A percentile compares a stretch with the other conserved stretches of the same genome.
Conservation (phyloP, 2,888 invertebrate species). For the Metallyticus violacea region DNA sequence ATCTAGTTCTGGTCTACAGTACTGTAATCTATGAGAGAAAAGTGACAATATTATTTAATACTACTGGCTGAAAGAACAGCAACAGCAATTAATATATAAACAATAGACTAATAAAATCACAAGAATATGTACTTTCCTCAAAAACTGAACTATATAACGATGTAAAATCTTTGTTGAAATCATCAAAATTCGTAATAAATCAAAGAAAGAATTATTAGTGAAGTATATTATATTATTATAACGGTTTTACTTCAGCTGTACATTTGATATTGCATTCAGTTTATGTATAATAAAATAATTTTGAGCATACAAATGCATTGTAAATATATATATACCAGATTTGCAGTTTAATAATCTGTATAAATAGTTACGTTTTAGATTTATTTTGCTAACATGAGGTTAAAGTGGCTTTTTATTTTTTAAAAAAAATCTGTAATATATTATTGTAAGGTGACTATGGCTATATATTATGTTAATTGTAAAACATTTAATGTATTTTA, state of each 20-base stretch:
- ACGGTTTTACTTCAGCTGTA: neutral
- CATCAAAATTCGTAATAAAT: neutral
- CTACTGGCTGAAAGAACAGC: neutral
- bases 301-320: neutral
- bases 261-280: neutral
- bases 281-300: neutral
- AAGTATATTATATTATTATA: neutral
- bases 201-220: neutral
- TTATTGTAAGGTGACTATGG: neutral
- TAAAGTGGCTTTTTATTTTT: neutral
- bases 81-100: neutral
- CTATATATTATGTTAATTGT: neutral
- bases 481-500: neutral
- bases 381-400: neutral
- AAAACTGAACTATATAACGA: neutral
- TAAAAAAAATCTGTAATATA: neutral
- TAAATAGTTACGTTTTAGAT: neutral
- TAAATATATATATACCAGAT: neutral
- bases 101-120: neutral
- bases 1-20: neutral
- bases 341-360: neutral
- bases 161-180: neutral
- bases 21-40: neutral
- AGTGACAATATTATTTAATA: neutral
- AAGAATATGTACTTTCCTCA: neutral